Percentiles rank a stretch among this genome's conserved stretches.
phyloP scores from a whole-genome alignment of 37 sponge, comb jelly and placozoan species.

The Oopsacas minuta region DNA sequence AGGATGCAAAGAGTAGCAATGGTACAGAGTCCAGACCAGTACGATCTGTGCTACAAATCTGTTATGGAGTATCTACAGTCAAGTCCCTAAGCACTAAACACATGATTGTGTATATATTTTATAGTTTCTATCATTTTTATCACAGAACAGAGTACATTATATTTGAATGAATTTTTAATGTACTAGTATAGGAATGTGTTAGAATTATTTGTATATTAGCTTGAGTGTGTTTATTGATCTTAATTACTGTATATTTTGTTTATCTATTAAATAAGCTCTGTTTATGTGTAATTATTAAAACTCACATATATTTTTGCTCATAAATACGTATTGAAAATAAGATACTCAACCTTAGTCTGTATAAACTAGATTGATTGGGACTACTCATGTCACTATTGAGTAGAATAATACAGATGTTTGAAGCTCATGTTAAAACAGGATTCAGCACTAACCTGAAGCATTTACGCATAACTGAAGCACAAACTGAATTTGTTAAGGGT shows the following conservation, averaged over 20 bases:
- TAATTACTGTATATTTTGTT: no score
- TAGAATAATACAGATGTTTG: background rate
- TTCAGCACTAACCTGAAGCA: background rate
- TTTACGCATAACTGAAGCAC: background rate
- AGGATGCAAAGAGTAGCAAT: background rate
- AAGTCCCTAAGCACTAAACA: background rate
- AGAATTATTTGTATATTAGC: no score
- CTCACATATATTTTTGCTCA: no score
- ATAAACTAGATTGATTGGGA: no score
- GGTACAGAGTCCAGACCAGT: background rate
- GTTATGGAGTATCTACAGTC: slow-evolving; percentile 13
- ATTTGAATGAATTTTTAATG: no score
- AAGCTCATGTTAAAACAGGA: background rate
- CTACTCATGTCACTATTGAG: background rate
- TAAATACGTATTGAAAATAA: no score
- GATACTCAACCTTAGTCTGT: background rate
- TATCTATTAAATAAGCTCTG: no score
- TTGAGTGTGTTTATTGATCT: no score
- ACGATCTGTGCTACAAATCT: background rate
- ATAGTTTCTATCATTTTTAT: background rate
- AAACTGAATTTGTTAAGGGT: slow-evolving; percentile 24
- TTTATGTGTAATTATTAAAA: no score
- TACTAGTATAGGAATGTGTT: no score
- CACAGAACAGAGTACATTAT: no score
- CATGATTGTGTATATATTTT: background rate